A percentile compares a stretch with the other conserved stretches of the same genome.
phyloP scores from a whole-genome alignment of 2,888 invertebrate species.

The Rapana venosa region DNA sequence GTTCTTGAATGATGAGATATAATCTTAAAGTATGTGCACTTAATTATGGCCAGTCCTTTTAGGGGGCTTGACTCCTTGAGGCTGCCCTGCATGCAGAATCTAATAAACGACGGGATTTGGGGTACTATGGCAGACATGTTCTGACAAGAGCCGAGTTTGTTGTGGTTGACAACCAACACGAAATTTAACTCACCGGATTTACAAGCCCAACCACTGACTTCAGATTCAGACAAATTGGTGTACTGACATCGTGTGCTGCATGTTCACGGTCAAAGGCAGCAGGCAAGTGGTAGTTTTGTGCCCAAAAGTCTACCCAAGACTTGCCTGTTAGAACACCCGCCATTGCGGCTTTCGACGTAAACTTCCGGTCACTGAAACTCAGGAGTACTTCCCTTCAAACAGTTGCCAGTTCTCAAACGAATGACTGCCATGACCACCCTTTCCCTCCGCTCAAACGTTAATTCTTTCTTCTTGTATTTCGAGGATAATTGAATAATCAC shows the following conservation, averaged over 20 bases:
- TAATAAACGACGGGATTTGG: too few species aligned
- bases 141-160: conserved; percentile 39
- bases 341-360: conserved; percentile 54
- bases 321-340: conserved; percentile 67
- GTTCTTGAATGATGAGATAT: too few species aligned
- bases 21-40: too few species aligned
- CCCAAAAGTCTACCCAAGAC: conserved; percentile 70
- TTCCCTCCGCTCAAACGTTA: neutral
- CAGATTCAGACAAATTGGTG: conserved; percentile 69
- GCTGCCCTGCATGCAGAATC: too few species aligned
- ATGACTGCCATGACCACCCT: neutral
- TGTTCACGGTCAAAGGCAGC: conserved; percentile 71
- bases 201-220: conserved; percentile 65
- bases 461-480: neutral
- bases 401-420: neutral
- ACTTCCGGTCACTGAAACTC: conserved; percentile 9
- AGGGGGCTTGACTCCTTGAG: too few species aligned
- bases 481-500: too few species aligned
- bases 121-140: conserved; percentile 35
- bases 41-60: too few species aligned
- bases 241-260: conserved; percentile 66
- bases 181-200: conserved; percentile 53
- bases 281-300: conserved; percentile 65
- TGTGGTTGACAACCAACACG: conserved; percentile 27
- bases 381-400: neutral